Base-by-base conservation (phyloP, 2,113 vertebrate genomes). In the Sylvietta virens region DNA sequence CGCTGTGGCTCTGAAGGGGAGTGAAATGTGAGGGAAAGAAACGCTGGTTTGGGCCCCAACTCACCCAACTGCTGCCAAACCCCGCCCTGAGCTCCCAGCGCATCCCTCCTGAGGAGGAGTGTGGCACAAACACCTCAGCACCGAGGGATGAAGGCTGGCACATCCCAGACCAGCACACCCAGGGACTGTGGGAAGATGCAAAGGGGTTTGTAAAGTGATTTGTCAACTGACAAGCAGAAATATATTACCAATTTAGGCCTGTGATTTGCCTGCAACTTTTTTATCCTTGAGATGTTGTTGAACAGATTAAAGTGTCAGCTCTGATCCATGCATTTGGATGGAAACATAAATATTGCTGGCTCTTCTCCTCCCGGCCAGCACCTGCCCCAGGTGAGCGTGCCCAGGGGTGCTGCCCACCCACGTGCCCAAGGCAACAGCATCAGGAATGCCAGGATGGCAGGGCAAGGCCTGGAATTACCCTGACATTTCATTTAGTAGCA, bases 291-390 rank as follows among this genome's bases (percentile, higher is more conserved):
- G 95, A 96, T 96, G 97, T 86, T 97, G 97, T 95, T 92, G 96
- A 91, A 90, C 85, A 97, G 97, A 98, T 97, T 97, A 96, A 98
- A 97, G 95, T 89, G 96, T 96, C 94, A 87, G 96, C 96, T 98
- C 96, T 97, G 97, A 98, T 97, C 97, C 97, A 77, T 42, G 90
- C 92, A 44, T 95, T 95, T 79, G 92, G 96, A 90, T 89, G 95
- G 96, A 92, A 95, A 93, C 91, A 91, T 86, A 97, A 97, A 95
- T 95, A 96, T 69, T 83, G 35, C 83, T 78, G 40, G 88, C 33
- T 53, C 79, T 95, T 64, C 72, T 24, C 92, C 86, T 94, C 95
- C 54, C 2, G 1, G 79, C 39, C 80, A 50, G 42, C 67, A 81
- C 60, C 67, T 67, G 60, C 47, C 40, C 8, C 15, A 14, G 60